Conservation (phyloP, 2,797 vertebrate species). For the Pelodytes ibericus region DNA sequence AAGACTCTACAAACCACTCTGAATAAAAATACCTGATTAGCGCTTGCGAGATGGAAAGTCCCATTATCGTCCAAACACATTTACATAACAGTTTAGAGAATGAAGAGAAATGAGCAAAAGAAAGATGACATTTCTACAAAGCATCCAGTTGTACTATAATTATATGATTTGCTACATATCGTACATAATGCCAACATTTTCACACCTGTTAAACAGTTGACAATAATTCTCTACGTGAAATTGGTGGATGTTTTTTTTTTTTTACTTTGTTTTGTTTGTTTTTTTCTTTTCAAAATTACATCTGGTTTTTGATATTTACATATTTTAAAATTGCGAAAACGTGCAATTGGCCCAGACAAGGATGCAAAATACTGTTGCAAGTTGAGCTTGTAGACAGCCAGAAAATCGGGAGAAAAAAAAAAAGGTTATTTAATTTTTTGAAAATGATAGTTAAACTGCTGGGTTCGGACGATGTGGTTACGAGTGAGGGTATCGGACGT, state of each 20-base stretch:
- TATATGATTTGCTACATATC: constrained; percentile 49
- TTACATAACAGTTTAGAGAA: constrained; percentile 46
- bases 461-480: too few relatives aligned
- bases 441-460: too few relatives aligned
- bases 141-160: constrained; percentile 36
- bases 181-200: constrained; percentile 31
- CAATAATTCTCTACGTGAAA: constrained; percentile 20
- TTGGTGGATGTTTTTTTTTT: background rate
- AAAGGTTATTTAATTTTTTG: too few relatives aligned
- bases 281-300: constrained; percentile 15
- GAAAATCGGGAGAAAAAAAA: background rate
- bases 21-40: constrained; percentile 1
- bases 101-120: background rate
- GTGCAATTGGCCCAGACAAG: constrained; percentile 5
- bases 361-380: background rate
- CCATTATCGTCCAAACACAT: constrained; percentile 38
- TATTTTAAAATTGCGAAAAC: constrained; percentile 31
- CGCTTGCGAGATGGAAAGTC: background rate
- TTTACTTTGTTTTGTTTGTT: background rate
- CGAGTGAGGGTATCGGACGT: too few relatives aligned
- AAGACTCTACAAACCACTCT: background rate
- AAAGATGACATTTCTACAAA: constrained; percentile 26
- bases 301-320: constrained; percentile 30
- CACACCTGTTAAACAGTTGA: constrained; percentile 50
- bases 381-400: background rate